Evolutionary conservation across 2,888 invertebrate genomes (phyloP).

Genomic region (Anticlea derivata): DNA sequence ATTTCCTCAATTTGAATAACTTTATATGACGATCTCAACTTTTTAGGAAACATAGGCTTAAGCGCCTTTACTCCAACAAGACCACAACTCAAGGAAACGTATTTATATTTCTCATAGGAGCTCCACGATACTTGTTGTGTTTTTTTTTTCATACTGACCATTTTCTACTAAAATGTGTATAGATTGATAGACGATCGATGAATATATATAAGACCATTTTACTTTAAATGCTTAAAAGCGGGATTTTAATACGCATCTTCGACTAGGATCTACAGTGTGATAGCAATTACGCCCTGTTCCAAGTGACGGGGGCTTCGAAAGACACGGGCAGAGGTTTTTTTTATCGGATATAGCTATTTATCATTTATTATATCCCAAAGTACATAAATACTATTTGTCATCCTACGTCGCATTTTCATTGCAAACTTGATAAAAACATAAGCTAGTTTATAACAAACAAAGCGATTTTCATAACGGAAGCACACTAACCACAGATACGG

Average conservation of each 20-base stretch:
- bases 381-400: no score
- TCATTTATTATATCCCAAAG: no score
- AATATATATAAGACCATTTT: no score
- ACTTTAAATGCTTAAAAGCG: no score
- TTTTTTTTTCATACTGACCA: not conserved
- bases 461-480: conserved; percentile 27
- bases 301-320: no score
- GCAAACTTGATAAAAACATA: not conserved
- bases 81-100: conserved; percentile 24
- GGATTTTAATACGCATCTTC: no score
- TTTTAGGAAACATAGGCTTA: conserved; percentile 1
- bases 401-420: no score
- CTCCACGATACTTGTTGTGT: conserved; percentile 3
- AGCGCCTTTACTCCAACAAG: conserved; percentile 55
- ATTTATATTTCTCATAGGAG: conserved; percentile 19
- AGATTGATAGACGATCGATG: no score
- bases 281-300: no score
- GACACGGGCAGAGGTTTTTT: no score
- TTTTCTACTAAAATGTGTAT: not conserved
- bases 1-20: not conserved
- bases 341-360: no score
- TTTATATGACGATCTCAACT: not conserved
- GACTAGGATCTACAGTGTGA: no score
- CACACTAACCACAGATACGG: conserved; percentile 32
- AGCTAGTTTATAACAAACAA: not conserved